These are phyloP conservation scores for Bradypodion ventrale DNA, from an alignment of 2,797 vertebrate species.

Conservation along the genomic window DNA sequence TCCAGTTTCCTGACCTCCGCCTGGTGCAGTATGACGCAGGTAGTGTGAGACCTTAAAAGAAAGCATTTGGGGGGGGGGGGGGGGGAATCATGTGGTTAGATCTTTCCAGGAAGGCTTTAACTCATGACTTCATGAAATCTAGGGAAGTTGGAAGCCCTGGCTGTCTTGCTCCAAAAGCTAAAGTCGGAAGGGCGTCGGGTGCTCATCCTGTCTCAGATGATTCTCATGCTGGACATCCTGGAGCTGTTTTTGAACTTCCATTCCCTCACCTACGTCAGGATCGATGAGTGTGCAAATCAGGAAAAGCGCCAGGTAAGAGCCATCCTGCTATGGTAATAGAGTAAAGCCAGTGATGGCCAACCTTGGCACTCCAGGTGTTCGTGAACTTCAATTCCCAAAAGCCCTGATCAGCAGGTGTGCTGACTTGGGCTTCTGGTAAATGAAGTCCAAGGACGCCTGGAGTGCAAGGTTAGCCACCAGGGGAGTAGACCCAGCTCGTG, in stretches of 20 bases:
- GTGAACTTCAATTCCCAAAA: no score
- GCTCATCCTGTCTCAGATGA: slow-evolving; percentile 93
- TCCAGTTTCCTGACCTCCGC: slow-evolving; percentile 86
- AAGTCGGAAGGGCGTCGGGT: slow-evolving; percentile 91
- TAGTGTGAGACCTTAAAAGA: slow-evolving; percentile 49
- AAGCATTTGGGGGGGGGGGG: no score
- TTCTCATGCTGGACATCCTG: slow-evolving; percentile 91
- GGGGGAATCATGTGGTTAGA: no score
- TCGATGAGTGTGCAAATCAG: slow-evolving; percentile 89
- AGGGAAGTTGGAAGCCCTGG: slow-evolving; percentile 97
- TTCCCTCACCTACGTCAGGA: slow-evolving; percentile 88
- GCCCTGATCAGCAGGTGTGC: no score
- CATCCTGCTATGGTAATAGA: no score
- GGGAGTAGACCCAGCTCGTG: no score
- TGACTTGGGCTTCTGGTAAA: no score
- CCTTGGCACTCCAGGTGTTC: no score
- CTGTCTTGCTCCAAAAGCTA: slow-evolving; percentile 91
- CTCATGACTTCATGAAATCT: slow-evolving; percentile 1
- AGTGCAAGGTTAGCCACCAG: no score
- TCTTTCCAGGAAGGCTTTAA: not conserved
- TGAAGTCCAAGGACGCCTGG: no score
- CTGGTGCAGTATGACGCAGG: slow-evolving; percentile 96
- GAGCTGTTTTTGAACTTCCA: slow-evolving; percentile 90
- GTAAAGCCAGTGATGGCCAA: no score
- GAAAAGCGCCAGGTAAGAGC: slow-evolving; percentile 88